A percentile compares a stretch with the other conserved stretches of the same genome.
phyloP scores from a whole-genome alignment of 2,888 invertebrate genomes.

The Hirtodrosophila trivittata region DNA sequence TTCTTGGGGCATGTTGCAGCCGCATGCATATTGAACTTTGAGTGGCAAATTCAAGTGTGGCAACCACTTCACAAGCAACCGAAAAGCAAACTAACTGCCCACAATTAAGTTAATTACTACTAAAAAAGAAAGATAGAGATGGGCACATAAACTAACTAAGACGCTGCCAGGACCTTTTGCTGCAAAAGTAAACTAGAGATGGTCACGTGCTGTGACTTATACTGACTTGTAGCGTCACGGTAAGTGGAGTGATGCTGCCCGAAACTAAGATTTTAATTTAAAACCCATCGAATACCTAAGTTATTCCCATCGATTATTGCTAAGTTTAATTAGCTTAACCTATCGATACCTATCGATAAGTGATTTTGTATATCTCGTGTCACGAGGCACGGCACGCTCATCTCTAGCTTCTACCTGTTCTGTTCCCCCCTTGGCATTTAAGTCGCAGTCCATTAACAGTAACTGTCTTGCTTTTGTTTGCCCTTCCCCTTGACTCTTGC shows the following conservation, averaged over 20 bases:
- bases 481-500: background rate
- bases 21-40: constrained; percentile 35
- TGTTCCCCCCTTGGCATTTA: background rate
- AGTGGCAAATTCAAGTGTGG: constrained; percentile 39
- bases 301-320: no score
- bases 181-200: no score
- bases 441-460: constrained; percentile 54
- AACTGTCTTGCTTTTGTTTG: constrained; percentile 34
- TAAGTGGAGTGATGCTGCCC: no score
- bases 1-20: constrained; percentile 8
- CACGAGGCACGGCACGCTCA: background rate
- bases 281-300: no score
- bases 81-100: constrained; percentile 43
- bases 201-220: no score
- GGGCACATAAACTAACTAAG: constrained; percentile 25
- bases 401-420: background rate
- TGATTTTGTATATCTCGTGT: no score
- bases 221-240: background rate
- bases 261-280: no score
- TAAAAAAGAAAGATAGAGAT: constrained; percentile 21
- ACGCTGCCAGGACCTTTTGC: no score
- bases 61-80: constrained; percentile 30
- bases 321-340: no score
- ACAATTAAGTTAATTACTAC: constrained; percentile 68
- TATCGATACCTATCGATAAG: no score